Conservation (phyloP, 2,113 vertebrate genomes). For the Cyphomyrus plagiostoma region DNA sequence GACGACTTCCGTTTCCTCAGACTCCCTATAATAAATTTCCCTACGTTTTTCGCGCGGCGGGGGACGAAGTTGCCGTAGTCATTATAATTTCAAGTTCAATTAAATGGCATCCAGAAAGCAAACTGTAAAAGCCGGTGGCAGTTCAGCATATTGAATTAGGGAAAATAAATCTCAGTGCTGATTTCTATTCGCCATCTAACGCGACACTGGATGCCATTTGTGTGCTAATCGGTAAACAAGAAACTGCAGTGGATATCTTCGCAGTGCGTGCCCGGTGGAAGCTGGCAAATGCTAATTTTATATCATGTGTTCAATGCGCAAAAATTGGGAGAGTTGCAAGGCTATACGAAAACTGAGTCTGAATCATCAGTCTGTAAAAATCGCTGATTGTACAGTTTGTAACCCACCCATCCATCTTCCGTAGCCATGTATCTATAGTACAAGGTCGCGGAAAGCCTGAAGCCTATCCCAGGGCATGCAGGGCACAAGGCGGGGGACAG, state of each 20-base stretch:
- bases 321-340: not conserved
- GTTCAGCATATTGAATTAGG: slow-evolving; percentile 2
- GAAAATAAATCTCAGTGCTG: not conserved
- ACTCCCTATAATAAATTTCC: not conserved
- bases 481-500: not conserved
- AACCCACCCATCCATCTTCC: not conserved
- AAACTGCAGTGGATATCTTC: not conserved
- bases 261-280: too few relatives aligned
- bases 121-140: not conserved
- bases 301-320: not conserved
- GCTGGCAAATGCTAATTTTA: not conserved
- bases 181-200: not conserved
- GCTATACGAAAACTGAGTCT: not conserved
- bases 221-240: not conserved
- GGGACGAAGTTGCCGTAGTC: not conserved
- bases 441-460: not conserved
- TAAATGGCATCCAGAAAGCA: not conserved
- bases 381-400: not conserved
- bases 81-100: slow-evolving; percentile 5
- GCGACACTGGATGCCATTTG: not conserved
- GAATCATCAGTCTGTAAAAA: slow-evolving; percentile 13
- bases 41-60: not conserved
- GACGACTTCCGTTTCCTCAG: not conserved
- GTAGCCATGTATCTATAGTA: not conserved
- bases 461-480: not conserved